phyloP scores from a whole-genome alignment of 2,113 vertebrate species.

The Anthoscopus minutus region DNA sequence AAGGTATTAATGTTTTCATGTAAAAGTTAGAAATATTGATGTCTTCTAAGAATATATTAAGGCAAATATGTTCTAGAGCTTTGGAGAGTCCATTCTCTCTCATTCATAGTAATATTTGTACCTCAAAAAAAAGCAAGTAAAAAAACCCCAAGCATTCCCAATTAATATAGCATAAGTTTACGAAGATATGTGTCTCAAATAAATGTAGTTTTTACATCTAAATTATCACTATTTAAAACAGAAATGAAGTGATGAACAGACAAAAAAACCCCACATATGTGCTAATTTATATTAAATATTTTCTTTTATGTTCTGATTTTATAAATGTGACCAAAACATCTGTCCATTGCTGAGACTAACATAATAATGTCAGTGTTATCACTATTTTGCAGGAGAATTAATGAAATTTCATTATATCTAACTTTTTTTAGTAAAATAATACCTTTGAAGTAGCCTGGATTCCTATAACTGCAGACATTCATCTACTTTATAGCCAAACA shows the following conservation, averaged over 20 bases:
- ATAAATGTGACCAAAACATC: not conserved
- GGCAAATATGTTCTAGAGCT: not conserved
- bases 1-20: not conserved
- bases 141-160: accelerated
- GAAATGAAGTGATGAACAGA: not conserved
- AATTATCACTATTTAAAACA: not conserved
- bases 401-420: not conserved
- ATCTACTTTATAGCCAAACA: not conserved
- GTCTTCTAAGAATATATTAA: not conserved
- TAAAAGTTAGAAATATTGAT: not conserved
- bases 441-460: not conserved
- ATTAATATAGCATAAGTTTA: not conserved
- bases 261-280: not conserved
- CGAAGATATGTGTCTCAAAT: not conserved
- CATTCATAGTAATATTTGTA: not conserved
- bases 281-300: not conserved
- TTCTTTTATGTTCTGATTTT: not conserved
- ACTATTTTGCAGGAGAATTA: not conserved
- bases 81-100: not conserved
- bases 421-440: not conserved
- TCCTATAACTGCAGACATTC: not conserved
- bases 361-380: not conserved
- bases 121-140: not conserved
- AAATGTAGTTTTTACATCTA: not conserved
- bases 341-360: not conserved